Conservation (phyloP, 2,888 invertebrate genomes). For the Endomychus coccineus region DNA sequence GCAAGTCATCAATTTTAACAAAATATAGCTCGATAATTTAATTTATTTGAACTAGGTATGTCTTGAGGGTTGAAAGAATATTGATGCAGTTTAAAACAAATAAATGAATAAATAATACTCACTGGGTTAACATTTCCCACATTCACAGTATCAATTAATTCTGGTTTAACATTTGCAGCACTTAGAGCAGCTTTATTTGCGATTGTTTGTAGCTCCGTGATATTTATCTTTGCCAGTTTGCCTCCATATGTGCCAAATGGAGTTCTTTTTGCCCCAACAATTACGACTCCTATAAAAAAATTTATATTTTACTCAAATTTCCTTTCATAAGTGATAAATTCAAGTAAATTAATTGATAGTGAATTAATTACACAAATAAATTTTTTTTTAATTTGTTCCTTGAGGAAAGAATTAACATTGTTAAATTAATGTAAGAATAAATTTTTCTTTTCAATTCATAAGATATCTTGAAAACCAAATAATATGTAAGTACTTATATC, state of each 20-base stretch:
- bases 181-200: conserved; percentile 74
- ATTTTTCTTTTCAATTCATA: too few relatives aligned
- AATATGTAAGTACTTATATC: too few relatives aligned
- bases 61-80: too few relatives aligned
- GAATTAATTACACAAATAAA: too few relatives aligned
- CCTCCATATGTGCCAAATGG: conserved; percentile 96
- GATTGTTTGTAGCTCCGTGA: conserved; percentile 72
- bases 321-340: too few relatives aligned
- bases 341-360: too few relatives aligned
- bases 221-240: conserved; percentile 63
- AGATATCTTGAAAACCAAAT: too few relatives aligned
- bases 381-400: too few relatives aligned
- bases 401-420: too few relatives aligned
- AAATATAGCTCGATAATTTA: conserved; percentile 1
- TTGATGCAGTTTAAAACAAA: conserved; percentile 4
- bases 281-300: conserved; percentile 63
- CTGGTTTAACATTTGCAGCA: conserved; percentile 73
- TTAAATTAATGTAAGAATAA: too few relatives aligned
- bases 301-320: not conserved
- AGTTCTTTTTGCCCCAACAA: conserved; percentile 93
- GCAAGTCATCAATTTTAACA: too few relatives aligned
- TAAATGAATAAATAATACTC: conserved; percentile 22
- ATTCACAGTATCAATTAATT: conserved; percentile 79
- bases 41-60: too few relatives aligned
- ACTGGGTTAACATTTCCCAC: conserved; percentile 76